Evolutionary conservation across 2,113 vertebrate species (phyloP).

Genomic region (Pseudorhombus dupliciocellatus): DNA sequence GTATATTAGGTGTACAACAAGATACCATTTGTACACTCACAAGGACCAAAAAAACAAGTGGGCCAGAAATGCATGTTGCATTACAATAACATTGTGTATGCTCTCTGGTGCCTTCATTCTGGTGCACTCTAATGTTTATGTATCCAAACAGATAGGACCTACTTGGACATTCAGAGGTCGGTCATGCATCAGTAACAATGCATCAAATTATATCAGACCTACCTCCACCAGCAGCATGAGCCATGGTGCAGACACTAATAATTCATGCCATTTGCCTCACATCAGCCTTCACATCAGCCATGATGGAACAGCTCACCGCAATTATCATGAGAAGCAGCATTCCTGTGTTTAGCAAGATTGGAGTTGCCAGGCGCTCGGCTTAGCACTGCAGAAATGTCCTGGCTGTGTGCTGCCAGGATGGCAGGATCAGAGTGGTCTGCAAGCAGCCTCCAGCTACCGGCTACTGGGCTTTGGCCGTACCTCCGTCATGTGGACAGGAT

Average conservation of each 20-base stretch:
- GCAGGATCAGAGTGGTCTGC: constrained; percentile 64
- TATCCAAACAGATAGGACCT: constrained; percentile 50
- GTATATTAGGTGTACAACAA: neutral
- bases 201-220: constrained; percentile 67
- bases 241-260: constrained; percentile 49
- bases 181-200: constrained; percentile 69
- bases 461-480: constrained; percentile 57
- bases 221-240: constrained; percentile 51
- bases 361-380: constrained; percentile 63
- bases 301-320: constrained; percentile 44
- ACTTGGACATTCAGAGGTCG: constrained; percentile 42
- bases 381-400: constrained; percentile 63
- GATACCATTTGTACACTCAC: neutral
- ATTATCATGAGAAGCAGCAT: constrained; percentile 60
- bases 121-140: constrained; percentile 62
- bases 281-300: constrained; percentile 50
- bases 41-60: neutral
- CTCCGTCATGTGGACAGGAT: constrained; percentile 42
- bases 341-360: constrained; percentile 63
- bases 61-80: constrained; percentile 27
- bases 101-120: constrained; percentile 34
- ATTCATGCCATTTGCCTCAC: constrained; percentile 56
- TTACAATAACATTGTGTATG: constrained; percentile 33
- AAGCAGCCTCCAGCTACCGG: constrained; percentile 53
- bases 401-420: constrained; percentile 48